Conservation (phyloP, 2,888 invertebrate species). For the Podabrus alpinus region DNA sequence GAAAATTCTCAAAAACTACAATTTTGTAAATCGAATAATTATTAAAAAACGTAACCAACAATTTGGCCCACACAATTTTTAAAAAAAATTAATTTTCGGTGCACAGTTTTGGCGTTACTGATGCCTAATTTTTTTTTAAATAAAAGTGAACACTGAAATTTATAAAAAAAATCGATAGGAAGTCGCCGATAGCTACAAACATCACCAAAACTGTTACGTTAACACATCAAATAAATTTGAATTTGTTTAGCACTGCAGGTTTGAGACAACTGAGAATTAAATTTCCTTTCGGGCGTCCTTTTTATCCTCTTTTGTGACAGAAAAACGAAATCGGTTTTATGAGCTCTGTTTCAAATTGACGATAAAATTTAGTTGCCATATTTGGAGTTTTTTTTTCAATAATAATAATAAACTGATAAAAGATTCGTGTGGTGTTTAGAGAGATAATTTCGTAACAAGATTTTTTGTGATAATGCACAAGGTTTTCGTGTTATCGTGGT, state of each 20-base stretch:
- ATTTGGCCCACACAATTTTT: no score
- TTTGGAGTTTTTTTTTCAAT: neutral
- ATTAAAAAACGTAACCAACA: no score
- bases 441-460: neutral
- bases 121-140: no score
- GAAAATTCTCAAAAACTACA: no score
- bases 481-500: neutral
- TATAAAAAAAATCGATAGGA: neutral
- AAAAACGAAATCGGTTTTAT: neutral
- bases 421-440: neutral
- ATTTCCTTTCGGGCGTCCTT: neutral
- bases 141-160: neutral
- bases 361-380: neutral
- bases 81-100: no score
- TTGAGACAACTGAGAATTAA: neutral
- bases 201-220: neutral
- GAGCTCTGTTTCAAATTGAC: neutral
- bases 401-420: neutral
- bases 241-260: neutral
- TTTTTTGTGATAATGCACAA: no score
- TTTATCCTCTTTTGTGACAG: neutral
- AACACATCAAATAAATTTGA: neutral
- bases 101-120: no score
- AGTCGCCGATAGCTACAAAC: neutral
- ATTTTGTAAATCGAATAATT: no score